Conservation (phyloP, 2,888 invertebrate species). For the Agrenia bidenticulata region DNA sequence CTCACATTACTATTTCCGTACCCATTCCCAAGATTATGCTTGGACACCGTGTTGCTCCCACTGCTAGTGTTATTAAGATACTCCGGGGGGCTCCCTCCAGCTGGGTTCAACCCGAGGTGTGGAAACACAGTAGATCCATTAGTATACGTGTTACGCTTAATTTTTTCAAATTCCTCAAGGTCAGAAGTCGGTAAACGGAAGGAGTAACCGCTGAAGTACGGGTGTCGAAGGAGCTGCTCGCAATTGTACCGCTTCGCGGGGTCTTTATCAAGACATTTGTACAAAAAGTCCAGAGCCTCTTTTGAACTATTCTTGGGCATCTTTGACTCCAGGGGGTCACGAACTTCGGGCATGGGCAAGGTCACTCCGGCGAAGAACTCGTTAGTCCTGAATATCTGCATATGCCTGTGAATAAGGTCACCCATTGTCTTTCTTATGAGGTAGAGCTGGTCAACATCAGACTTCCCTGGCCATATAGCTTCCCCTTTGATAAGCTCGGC, state of each 20-base stretch:
- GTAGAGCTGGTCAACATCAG: conserved; percentile 97
- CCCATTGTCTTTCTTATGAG: conserved; percentile 91
- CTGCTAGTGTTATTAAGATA: no score
- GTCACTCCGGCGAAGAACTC: conserved; percentile 91
- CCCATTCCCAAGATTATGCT: conserved; percentile 8
- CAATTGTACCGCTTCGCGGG: conserved; percentile 89
- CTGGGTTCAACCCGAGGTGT: conserved; percentile 59
- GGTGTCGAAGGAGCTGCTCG: conserved; percentile 83
- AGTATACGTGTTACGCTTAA: conserved; percentile 61
- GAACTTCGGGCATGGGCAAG: conserved; percentile 83
- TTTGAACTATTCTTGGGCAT: conserved; percentile 72
- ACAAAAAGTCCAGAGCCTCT: conserved; percentile 76
- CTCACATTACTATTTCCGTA: conserved; percentile 37
- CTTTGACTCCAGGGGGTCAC: conserved; percentile 82
- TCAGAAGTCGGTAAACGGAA: conserved; percentile 76
- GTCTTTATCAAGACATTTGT: conserved; percentile 95
- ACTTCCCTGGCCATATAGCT: conserved; percentile 97
- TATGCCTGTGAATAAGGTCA: conserved; percentile 87
- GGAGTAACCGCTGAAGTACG: conserved; percentile 83
- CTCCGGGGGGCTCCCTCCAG: conserved; percentile 39
- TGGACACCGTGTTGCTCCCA: conserved; percentile 32
- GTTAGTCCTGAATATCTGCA: conserved; percentile 93
- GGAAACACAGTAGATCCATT: conserved; percentile 65
- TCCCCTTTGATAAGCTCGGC: conserved; percentile 86
- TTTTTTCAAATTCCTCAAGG: conserved; percentile 65